A percentile compares a stretch with the other conserved stretches of the same genome.
These are phyloP conservation scores for Bombus superbus DNA, from an alignment of 1,140 invertebrate genomes.

Conservation along the genomic window DNA sequence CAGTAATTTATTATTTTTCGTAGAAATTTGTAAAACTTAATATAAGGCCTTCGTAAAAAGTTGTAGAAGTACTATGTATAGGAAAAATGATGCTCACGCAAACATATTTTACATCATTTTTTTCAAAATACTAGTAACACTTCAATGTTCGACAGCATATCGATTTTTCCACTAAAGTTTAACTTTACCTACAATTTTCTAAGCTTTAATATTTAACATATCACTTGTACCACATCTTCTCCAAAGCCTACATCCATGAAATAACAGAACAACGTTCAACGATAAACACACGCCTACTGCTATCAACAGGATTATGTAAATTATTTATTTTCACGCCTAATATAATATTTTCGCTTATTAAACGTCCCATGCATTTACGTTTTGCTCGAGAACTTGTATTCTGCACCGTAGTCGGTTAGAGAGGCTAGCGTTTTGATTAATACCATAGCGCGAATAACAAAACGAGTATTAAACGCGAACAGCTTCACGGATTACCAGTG, in stretches of 20 bases:
- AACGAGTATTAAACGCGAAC: not conserved
- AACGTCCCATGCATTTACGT: not conserved
- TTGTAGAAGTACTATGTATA: too few species aligned
- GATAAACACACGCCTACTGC: not conserved
- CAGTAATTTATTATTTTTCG: too few species aligned
- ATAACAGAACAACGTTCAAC: not conserved
- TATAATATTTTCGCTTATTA: not conserved
- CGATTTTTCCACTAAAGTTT: too few species aligned
- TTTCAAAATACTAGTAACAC: too few species aligned
- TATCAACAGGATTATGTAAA: not conserved
- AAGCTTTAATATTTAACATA: too few species aligned
- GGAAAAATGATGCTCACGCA: too few species aligned
- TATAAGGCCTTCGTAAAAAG: too few species aligned
- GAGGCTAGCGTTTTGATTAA: slow-evolving; percentile 42
- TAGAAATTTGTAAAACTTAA: too few species aligned
- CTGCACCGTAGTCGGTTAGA: not conserved
- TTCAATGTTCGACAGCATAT: too few species aligned
- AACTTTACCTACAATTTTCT: too few species aligned
- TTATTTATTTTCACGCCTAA: not conserved
- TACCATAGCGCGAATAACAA: slow-evolving; percentile 41
- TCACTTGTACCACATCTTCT: too few species aligned
- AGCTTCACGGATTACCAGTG: slow-evolving; percentile 15
- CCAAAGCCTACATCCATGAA: not conserved
- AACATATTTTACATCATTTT: too few species aligned
- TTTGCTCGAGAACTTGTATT: not conserved